Base-by-base conservation (phyloP, 2,797 vertebrate species). In the Echeneis naucrates region DNA sequence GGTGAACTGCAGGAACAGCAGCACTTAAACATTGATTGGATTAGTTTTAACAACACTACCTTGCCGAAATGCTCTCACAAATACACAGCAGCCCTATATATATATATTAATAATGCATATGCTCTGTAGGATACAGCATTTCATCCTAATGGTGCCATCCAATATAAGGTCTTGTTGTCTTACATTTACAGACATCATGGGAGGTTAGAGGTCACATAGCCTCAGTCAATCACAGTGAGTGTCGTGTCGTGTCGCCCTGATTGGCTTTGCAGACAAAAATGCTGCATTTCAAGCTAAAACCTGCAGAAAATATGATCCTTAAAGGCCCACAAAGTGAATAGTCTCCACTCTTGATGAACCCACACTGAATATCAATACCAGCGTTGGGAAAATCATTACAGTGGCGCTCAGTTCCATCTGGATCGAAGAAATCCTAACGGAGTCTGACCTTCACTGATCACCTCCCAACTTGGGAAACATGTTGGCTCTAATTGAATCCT, bases 381-480 rank as follows among this genome's bases (percentile, higher is more conserved):
- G 9, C 24, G 37, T 63, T 40, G 27, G 57, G 58, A 83, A 72
- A 76, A 82, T 78, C 70, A 48, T 80, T 77, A 81, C 67, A 27
- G 69, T 1, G 2, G 21, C 30, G 48, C 69, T 77, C 9, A 11
- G 48, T 76, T 78, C 66, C 66, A 72, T 56, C 44, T 72, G 48
- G 80, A 81, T 75, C 13, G 45, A 76, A 78, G 35, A 57, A 69
- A 61, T 24, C 69, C 19, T 21, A 67, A 65, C 52, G 38, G 64
- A 72, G 50, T 16, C 30, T 83, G 87, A 87, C 82, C 85, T 85
- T 84, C 76, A 74, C 35, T 55, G 73, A 84, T 78, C 73, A 59
- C 53, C 77, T 50, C 44, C 32, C 47, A 68, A 55, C 69, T 42
- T 35, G 16, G 68, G 71, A 80, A 72, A 69, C 63, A 61, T 32